These are phyloP conservation scores for Eilema sororculum DNA, from an alignment of 2,888 invertebrate genomes.

Conservation along the genomic window DNA sequence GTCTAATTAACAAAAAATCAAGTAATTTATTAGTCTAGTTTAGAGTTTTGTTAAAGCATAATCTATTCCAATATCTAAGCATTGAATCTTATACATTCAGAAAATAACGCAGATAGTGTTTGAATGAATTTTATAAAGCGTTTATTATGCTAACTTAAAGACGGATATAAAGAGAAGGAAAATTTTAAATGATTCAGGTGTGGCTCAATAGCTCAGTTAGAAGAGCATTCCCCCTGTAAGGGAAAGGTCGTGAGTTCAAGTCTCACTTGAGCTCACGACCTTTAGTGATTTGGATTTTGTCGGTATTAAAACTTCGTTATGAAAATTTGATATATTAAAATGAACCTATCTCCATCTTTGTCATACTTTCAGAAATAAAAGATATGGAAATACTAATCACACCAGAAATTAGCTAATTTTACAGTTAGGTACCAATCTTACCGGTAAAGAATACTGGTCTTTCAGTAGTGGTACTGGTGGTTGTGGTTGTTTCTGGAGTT, in stretches of 20 bases:
- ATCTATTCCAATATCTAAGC: not conserved
- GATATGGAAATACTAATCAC: not conserved
- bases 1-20: too few species aligned
- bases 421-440: slow-evolving; percentile 60
- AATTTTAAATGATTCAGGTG: too few species aligned
- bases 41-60: not conserved
- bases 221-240: too few species aligned
- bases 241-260: too few species aligned
- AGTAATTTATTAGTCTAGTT: not conserved
- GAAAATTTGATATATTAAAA: not conserved
- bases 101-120: too few species aligned
- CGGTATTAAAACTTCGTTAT: not conserved
- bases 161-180: too few species aligned
- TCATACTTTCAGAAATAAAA: not conserved
- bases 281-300: too few species aligned
- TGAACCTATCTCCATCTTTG: not conserved
- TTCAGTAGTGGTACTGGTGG: slow-evolving; percentile 51
- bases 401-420: slow-evolving; percentile 23
- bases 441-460: slow-evolving; percentile 67
- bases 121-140: too few species aligned
- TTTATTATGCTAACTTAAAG: too few species aligned
- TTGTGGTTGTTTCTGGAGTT: slow-evolving; percentile 27
- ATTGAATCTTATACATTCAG: not conserved
- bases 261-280: too few species aligned
- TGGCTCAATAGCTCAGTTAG: too few species aligned